Evolutionary conservation across 2,888 invertebrate genomes (phyloP).

Genomic region (Tachina fera): DNA sequence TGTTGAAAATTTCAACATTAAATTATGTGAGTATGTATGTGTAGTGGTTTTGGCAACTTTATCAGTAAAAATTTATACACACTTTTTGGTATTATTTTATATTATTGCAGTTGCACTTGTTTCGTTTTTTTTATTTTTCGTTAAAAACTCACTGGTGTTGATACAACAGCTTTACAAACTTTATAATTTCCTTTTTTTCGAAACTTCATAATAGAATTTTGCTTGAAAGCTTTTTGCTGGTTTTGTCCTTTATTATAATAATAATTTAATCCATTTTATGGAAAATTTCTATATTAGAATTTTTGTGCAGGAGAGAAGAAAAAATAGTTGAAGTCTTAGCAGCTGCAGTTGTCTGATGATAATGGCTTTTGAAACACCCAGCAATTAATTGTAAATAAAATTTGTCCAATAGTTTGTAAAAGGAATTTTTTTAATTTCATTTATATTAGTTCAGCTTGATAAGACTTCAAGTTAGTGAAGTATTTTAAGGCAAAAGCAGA

Average conservation of each 20-base stretch:
- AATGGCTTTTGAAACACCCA: slow-evolving; percentile 56
- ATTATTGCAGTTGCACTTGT: neutral
- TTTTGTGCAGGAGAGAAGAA: neutral
- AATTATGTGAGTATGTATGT: neutral
- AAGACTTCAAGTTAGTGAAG: slow-evolving; percentile 40
- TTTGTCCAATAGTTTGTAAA: slow-evolving; percentile 54
- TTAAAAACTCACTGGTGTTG: neutral
- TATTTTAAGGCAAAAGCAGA: slow-evolving; percentile 12
- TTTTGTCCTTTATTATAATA: slow-evolving; percentile 42
- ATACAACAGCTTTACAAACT: slow-evolving; percentile 9
- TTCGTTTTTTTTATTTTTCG: neutral
- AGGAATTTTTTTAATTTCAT: slow-evolving; percentile 69
- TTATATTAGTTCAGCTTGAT: slow-evolving; percentile 68
- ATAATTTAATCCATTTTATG: slow-evolving; percentile 40
- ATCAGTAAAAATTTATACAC: neutral
- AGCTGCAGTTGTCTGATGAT: slow-evolving; percentile 42
- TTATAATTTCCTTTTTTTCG: slow-evolving; percentile 25
- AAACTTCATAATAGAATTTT: slow-evolving; percentile 30
- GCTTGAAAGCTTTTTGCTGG: slow-evolving; percentile 14
- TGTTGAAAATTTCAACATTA: neutral
- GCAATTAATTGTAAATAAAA: slow-evolving; percentile 63
- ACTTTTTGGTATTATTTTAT: no score
- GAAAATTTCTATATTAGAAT: neutral
- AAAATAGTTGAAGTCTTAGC: slow-evolving; percentile 25
- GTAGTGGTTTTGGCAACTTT: neutral